phyloP scores from a whole-genome alignment of 1,140 invertebrate genomes.

The Drosophila tropicalis region DNA sequence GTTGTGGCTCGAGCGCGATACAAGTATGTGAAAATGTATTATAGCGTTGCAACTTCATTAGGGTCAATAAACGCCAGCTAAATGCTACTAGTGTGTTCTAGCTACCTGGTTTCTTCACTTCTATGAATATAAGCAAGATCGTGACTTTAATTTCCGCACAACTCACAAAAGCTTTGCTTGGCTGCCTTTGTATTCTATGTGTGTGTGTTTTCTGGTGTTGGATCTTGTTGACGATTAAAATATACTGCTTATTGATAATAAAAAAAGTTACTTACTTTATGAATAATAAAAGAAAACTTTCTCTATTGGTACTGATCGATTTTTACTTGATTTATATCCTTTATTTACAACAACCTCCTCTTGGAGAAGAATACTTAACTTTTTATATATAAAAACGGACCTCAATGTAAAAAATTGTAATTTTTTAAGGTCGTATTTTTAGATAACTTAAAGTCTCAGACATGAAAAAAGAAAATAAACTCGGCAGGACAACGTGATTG shows the following conservation, averaged over 20 bases:
- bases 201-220: too few species aligned
- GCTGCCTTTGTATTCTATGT: background rate
- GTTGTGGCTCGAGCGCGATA: background rate
- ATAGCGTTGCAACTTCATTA: constrained; percentile 60
- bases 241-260: background rate
- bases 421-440: too few species aligned
- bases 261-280: background rate
- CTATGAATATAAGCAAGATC: constrained; percentile 21
- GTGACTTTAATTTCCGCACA: constrained; percentile 43
- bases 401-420: too few species aligned
- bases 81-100: constrained; percentile 27
- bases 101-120: constrained; percentile 21
- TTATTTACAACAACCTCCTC: too few species aligned
- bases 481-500: too few species aligned
- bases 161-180: background rate
- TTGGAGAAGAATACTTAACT: too few species aligned
- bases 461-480: too few species aligned
- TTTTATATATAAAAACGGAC: too few species aligned
- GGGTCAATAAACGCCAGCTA: constrained; percentile 75
- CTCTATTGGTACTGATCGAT: background rate
- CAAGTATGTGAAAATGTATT: constrained; percentile 17
- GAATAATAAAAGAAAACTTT: background rate
- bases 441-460: too few species aligned
- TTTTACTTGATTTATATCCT: background rate
- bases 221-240: too few species aligned